Conservation (phyloP, 1,140 invertebrate genomes). For the Micrasema minimum region DNA sequence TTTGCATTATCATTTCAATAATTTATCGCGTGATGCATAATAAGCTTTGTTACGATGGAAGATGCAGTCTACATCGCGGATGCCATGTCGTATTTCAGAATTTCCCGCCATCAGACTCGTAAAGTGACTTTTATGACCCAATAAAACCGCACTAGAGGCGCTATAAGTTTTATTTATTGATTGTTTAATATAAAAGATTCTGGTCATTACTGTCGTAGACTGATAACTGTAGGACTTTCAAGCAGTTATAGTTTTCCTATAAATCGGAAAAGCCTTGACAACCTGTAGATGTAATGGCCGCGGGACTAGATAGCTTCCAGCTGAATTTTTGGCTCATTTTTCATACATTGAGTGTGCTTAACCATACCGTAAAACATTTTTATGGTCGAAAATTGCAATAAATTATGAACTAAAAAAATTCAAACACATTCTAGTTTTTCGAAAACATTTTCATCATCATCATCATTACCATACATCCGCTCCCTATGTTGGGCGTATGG, state of each 20-base stretch:
- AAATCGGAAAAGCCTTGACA: conserved; percentile 16
- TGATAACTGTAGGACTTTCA: conserved; percentile 31
- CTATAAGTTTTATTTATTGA: conserved; percentile 51
- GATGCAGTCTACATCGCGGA: neutral
- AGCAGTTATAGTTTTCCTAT: conserved; percentile 10
- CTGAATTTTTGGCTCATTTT: no score
- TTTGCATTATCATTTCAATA: no score
- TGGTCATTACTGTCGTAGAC: conserved; percentile 22
- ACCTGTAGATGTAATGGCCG: conserved; percentile 24
- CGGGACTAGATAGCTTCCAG: neutral
- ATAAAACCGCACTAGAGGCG: conserved; percentile 45
- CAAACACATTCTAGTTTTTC: no score
- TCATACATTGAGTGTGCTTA: no score
- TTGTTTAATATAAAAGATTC: conserved; percentile 47
- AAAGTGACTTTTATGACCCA: conserved; percentile 46
- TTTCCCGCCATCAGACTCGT: conserved; percentile 21
- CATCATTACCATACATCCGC: no score
- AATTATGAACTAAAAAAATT: no score
- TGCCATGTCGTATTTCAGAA: conserved; percentile 17
- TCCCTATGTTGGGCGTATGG: no score
- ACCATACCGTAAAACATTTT: no score
- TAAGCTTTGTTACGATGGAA: no score
- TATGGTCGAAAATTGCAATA: no score
- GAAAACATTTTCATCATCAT: no score
- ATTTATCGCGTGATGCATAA: conserved; percentile 3